These are phyloP conservation scores for Tauraco erythrolophus DNA, from an alignment of 2,113 vertebrate species.

Conservation along the genomic window DNA sequence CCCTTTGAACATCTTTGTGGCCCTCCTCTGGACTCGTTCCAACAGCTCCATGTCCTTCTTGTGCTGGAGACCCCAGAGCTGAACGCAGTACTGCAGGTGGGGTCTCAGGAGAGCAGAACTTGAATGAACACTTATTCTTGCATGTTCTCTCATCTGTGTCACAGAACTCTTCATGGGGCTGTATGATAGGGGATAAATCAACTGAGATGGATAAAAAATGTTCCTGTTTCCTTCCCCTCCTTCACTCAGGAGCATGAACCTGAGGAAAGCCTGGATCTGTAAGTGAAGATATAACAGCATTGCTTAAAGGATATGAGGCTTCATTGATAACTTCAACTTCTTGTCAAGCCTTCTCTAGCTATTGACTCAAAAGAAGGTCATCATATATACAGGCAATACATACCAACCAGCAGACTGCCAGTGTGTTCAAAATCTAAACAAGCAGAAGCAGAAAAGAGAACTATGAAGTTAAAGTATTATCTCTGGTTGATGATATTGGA, in stretches of 20 bases:
- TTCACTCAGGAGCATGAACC: neutral
- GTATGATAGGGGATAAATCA: neutral
- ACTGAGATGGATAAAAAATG: neutral
- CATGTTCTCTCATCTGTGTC: neutral
- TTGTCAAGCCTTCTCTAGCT: neutral
- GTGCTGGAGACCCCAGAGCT: too few relatives aligned
- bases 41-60: too few relatives aligned
- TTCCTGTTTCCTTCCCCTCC: neutral
- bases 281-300: neutral
- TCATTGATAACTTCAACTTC: neutral
- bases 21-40: too few relatives aligned
- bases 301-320: neutral
- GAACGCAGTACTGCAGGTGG: too few relatives aligned
- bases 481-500: neutral
- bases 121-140: neutral
- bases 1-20: too few relatives aligned
- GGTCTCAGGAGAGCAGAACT: too few relatives aligned
- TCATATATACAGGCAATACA: neutral
- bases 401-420: neutral
- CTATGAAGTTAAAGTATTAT: neutral
- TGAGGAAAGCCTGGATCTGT: neutral
- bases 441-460: neutral
- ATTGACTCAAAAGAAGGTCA: neutral
- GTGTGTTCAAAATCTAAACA: too few relatives aligned
- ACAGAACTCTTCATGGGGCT: neutral